Percentiles rank a stretch among this genome's conserved stretches.
phyloP scores from a whole-genome alignment of 2,113 vertebrate genomes.

The Halcyon malimbica region DNA sequence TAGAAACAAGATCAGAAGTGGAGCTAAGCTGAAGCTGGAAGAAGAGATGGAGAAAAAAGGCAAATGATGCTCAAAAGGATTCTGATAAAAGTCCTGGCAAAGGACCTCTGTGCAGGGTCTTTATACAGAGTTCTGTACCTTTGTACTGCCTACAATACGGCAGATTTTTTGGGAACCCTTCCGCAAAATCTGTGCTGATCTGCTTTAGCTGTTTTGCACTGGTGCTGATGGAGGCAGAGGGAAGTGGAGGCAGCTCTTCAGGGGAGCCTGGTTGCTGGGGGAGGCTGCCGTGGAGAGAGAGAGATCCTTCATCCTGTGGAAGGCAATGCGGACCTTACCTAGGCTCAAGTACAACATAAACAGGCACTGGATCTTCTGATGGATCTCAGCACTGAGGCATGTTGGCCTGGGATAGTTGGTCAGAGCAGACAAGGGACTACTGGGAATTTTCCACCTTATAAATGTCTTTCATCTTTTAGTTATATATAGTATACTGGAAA shows the following conservation, averaged over 20 bases:
- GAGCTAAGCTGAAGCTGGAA: background rate
- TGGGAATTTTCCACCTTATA: background rate
- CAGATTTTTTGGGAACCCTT: background rate
- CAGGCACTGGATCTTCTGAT: background rate
- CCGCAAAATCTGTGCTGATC: background rate
- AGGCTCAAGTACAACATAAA: background rate
- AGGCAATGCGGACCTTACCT: background rate
- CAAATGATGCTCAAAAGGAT: slow-evolving; percentile 17
- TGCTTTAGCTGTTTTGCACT: background rate
- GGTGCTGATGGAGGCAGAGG: background rate
- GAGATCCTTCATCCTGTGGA: background rate
- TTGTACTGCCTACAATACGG: background rate
- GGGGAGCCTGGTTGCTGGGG: background rate
- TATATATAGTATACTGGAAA: background rate
- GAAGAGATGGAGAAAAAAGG: slow-evolving; percentile 7
- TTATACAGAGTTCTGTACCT: background rate
- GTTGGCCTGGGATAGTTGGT: background rate
- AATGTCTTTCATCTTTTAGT: background rate
- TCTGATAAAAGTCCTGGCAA: background rate
- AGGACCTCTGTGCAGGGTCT: background rate
- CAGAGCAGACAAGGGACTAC: background rate
- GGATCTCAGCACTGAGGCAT: background rate
- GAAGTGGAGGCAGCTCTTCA: background rate
- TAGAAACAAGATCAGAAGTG: slow-evolving; percentile 17
- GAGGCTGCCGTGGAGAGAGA: background rate